Base-by-base conservation (phyloP, 2,888 invertebrate genomes). In the Griposia aprilina region DNA sequence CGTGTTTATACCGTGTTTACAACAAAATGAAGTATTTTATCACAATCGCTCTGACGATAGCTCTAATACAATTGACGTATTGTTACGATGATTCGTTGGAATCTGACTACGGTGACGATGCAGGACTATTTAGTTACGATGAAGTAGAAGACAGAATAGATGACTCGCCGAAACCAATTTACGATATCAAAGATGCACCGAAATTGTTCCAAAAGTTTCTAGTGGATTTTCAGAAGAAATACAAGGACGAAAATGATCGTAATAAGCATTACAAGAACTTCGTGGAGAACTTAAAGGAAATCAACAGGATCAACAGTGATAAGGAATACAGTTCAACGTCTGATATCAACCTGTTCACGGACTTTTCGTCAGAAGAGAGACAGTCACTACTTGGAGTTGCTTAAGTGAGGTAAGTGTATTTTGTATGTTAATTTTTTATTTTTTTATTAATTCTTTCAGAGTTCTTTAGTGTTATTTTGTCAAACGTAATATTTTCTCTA, bases 271-370 rank as follows among this genome's bases (percentile, higher is more conserved):
- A 88, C 76, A 77, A 87, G 8, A 90, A 90, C 60, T 96, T 96
- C 67, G 75, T 92, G 13, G 86, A 91, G 6, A 94, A 90, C 77
- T 90, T 96, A 75, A 90, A 91, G 72, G 91, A 92, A 26, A 95
- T 96, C 17, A 96, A 94, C 80, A 87, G 79, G 15, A 74, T 92
- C 20, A 96, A 96, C 36, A 81, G 87, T 80, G 63, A 89, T 83
- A 88, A 90, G 17, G 87, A 90, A 50, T 86, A 74, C 36, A 87
- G 80, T 76, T 83, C 90, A 1, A 81, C 88, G 17, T 79, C 87
- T 67, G 94, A 91, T 63, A 95, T 96, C 63, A 95, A 95, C 82
- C 79, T 91, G 78, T 95, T 95, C 81, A 74, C 95, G 20, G 95
- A 95, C 86, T 89, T 91, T 48, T 86, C 87, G 20, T 81, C 88